Base-by-base conservation (phyloP, 2,888 invertebrate genomes). In the Microplitis deprimator region DNA sequence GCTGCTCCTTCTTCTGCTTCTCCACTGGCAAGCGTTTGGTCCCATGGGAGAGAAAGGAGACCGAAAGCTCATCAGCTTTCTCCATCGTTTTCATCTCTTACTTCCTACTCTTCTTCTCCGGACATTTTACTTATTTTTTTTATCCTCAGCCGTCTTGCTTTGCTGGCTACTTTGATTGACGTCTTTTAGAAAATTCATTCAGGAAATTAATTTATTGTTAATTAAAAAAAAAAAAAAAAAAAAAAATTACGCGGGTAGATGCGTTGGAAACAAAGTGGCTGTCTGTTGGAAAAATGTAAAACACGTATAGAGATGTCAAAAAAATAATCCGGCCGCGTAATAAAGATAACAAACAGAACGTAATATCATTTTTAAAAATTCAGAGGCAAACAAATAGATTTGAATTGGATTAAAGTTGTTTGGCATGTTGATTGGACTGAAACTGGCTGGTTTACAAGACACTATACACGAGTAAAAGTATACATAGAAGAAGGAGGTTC, bases 21-120 rank as follows among this genome's bases (percentile, higher is more conserved):
- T 13, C 8, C 50, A 13, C 68, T 76, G 64, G 72, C 75, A 77
- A 77, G 80, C 79, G n/a, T 41, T 73, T 73, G 73, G 79, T 84
- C 84, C 83, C 84, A 78, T 77, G 84, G 82, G 82, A 79, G 78
- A 79, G 79, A 82, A 80, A 79, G 80, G 78, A 83, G 81, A 83
- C 80, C 82, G 50, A 77, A 80, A 73, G 77, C 81, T 82, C 81
- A 82, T 82, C 82, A 83, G 79, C 74, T 77, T 73, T 77, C 78
- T 79, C 79, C 81, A 79, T 71, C 77, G 59, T 71, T 70, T 74
- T 67, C 75, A 77, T 68, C 64, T 67, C 68, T 38, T 65, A 39
- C 67, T 38, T 76, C 40, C 61, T 68, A 76, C 69, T 73, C n/a
- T 61, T 77, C 73, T 73, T 68, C 39, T 71, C 76, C 80, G 29